Base-by-base conservation (phyloP, 2,888 invertebrate species). In the Odontocerum albicorne region DNA sequence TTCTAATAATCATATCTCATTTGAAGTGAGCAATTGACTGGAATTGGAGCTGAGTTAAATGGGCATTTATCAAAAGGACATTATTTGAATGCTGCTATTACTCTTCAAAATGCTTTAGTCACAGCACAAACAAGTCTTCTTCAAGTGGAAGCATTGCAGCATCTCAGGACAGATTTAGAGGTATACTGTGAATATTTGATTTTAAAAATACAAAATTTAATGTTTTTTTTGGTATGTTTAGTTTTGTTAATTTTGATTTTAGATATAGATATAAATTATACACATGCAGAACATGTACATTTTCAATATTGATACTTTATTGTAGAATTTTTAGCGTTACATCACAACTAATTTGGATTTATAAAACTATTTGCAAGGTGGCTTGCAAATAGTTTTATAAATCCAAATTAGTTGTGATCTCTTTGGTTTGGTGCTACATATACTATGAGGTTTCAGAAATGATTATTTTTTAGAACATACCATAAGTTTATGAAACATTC, bases 61-160 rank as follows among this genome's bases (percentile, higher is more conserved):
- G 77, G 74, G 49, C 83, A 82, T 65, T 76, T 89, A 60, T 72
- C 79, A 6, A 83, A 84, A 59, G 92, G 92, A 59, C 87, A 92
- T 62, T 94, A 92, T 71, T 75, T 94, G 55, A 89, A 88, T 66
- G 93, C 92, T 19, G 92, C 94, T n/a, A 83, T 88, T 66, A 80
- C 90, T 36, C 70, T 86, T 31, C 67, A 66, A 31, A 68, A 66
- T 0, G 77, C 77, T 1, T 74, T 93, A 15, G 86, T 87, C 17
- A 85, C 85, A 62, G 90, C 90, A 4, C 85, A 87, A 66, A 88
- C 87, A 7, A 85, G 85, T 22, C 74, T 96, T 20, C 84, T 87
- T 49, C 88, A 87, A 52, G 91, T 96, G 0, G 91, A 92, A 65
- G 96, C 92, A 3, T 75, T 96, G 19, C 81, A 87, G 59, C 89